phyloP scores from a whole-genome alignment of 2,888 invertebrate genomes.

The Dicycla oo region DNA sequence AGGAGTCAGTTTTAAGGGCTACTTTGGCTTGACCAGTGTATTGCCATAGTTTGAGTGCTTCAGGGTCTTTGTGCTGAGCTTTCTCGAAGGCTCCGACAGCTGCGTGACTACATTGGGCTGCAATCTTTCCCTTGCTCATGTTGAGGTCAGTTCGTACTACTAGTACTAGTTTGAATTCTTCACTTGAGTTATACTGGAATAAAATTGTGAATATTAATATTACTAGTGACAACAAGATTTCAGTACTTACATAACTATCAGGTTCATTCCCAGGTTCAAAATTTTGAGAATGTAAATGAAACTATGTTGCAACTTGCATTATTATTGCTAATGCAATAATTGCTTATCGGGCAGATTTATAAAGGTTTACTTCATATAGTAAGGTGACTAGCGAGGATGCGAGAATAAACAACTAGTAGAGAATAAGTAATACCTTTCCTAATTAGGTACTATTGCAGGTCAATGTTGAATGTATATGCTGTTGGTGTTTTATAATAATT shows the following conservation, averaged over 20 bases:
- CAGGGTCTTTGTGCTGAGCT: conserved; percentile 91
- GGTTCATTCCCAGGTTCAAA: neutral
- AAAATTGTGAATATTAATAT: conserved; percentile 9
- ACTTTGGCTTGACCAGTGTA: conserved; percentile 96
- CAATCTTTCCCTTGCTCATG: conserved; percentile 99
- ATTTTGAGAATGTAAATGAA: neutral
- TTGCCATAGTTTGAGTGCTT: conserved; percentile 90
- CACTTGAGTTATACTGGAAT: conserved; percentile 83
- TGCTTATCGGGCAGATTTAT: neutral
- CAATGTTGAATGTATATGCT: neutral
- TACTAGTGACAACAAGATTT: neutral
- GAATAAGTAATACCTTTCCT: neutral
- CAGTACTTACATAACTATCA: neutral
- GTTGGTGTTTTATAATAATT: no score
- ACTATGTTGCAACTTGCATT: neutral
- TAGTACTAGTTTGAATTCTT: conserved; percentile 95
- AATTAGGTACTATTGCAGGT: neutral
- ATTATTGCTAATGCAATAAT: conserved; percentile 22
- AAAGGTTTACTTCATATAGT: neutral
- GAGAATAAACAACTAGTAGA: no score
- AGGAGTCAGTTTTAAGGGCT: conserved; percentile 95
- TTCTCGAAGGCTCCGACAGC: conserved; percentile 96
- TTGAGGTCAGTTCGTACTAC: conserved; percentile 97
- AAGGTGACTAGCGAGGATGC: neutral
- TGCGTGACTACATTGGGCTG: conserved; percentile 98